phyloP scores from a whole-genome alignment of 2,113 vertebrate species.

The Actenoides hombroni region DNA sequence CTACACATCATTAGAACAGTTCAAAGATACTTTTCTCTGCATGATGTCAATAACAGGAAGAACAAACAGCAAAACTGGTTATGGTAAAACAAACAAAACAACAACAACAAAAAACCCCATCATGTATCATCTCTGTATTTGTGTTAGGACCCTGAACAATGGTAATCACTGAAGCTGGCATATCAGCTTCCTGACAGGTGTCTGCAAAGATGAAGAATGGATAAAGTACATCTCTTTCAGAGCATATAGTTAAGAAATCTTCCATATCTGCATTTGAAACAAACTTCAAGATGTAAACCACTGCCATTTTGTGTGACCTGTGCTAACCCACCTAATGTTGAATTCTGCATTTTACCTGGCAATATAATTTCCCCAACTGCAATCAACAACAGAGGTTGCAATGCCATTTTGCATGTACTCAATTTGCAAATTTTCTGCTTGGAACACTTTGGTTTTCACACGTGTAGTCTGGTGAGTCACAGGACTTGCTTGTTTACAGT shows the following conservation, averaged over 20 bases:
- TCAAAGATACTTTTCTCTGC: not conserved
- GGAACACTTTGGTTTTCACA: not conserved
- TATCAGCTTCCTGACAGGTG: not conserved
- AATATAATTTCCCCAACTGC: not conserved
- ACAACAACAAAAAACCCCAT: too few relatives aligned
- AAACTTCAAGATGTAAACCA: not conserved
- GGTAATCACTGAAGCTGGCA: not conserved
- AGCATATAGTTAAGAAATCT: not conserved
- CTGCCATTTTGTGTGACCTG: not conserved
- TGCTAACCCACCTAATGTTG: not conserved
- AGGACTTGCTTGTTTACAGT: not conserved
- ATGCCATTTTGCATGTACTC: not conserved
- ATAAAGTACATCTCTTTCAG: not conserved
- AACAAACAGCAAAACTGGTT: not conserved
- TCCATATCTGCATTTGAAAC: not conserved
- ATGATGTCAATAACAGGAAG: not conserved
- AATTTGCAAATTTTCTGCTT: not conserved
- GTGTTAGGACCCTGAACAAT: not conserved
- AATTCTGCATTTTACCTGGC: not conserved
- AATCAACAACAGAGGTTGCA: not conserved
- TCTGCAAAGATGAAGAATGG: not conserved
- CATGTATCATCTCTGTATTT: not conserved
- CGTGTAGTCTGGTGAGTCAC: not conserved
- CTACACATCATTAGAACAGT: not conserved
- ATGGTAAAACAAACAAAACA: not conserved